phyloP scores from a whole-genome alignment of 1,140 invertebrate species.

The Drosophila teissieri region DNA sequence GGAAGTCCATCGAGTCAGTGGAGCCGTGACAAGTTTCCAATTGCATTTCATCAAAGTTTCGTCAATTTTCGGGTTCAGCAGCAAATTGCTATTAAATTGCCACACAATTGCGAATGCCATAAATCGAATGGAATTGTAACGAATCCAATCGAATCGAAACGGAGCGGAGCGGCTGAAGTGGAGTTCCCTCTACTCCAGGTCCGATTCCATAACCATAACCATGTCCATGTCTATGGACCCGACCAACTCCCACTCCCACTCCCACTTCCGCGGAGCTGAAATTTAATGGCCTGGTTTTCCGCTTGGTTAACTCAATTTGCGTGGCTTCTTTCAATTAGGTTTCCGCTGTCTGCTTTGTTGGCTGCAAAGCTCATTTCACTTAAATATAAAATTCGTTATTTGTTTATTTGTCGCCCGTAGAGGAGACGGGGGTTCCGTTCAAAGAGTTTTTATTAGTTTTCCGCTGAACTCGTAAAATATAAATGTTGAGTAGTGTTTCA shows the following conservation, averaged over 20 bases:
- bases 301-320: slow-evolving; percentile 82
- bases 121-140: slow-evolving; percentile 69
- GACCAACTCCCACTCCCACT: slow-evolving; percentile 9
- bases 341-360: slow-evolving; percentile 59
- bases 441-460: slow-evolving; percentile 62
- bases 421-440: slow-evolving; percentile 34
- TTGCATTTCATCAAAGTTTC: slow-evolving; percentile 77
- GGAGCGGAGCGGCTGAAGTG: neutral
- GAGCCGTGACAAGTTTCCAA: slow-evolving; percentile 73
- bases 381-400: slow-evolving; percentile 68
- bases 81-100: slow-evolving; percentile 82
- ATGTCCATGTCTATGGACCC: slow-evolving; percentile 6
- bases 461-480: slow-evolving; percentile 77
- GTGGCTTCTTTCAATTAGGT: slow-evolving; percentile 80
- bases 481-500: slow-evolving; percentile 69
- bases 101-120: slow-evolving; percentile 77
- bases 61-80: slow-evolving; percentile 57
- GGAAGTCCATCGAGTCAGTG: slow-evolving; percentile 13
- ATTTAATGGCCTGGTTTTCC: slow-evolving; percentile 81
- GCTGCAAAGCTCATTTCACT: slow-evolving; percentile 65
- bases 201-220: slow-evolving; percentile 22
- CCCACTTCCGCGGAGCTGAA: slow-evolving; percentile 43
- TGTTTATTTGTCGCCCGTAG: slow-evolving; percentile 81
- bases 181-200: slow-evolving; percentile 22
- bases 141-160: slow-evolving; percentile 51